Evolutionary conservation across 92 coral and sea anemone genomes (phyloP), one percentile per base, ranked within the genome.

Genomic region (Epizoanthus ramosus): DNA sequence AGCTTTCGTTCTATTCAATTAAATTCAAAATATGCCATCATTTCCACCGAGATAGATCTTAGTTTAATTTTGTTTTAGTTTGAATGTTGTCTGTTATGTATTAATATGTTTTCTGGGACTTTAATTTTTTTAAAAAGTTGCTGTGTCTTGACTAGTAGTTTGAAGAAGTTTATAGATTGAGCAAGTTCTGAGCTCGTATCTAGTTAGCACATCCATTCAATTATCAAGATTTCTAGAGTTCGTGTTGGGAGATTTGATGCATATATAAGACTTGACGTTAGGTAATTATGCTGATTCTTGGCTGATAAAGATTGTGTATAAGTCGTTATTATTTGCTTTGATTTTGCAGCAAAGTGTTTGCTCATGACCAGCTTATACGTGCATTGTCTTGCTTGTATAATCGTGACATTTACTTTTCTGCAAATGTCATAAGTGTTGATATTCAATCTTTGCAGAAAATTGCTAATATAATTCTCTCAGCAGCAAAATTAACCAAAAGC

Each of bases 291-390:
- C 31, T 77, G 41, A 35, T 41, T 68, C 10, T 60, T 77, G 13
- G 41, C n/a, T 77, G 70, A 77, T 22, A 60, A 57, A 43, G 45
- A 35, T 35, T 60, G 60, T 74, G 25, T 35, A 41, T 22, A 14
- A 37, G 22, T 61, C 25, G 43, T 19, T 77, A 59, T 56, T 76
- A 50, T 77, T 77, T 61, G 71, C 82, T 61, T 61, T 77, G 82
- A 61, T 77, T 77, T 77, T 39, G 8, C 70, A 14, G 52, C 15
- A 15, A 37, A 77, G 82, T 77, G 70, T 77, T 77, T 77, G 39
- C 71, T 39, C 82, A 61, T 22, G 58, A 65, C 33, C 41, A 31
- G 63, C 12, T 77, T 12, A 5, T 18, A 77, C 41, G 41, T 9
- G 25, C 45, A 7, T 60, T 4, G 57, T 18, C 53, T 19, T 60